Percentiles rank a stretch among this genome's conserved stretches.
These are phyloP conservation scores for Sebastolobus altivelis DNA, from an alignment of 2,797 vertebrate genomes.

Conservation along the genomic window DNA sequence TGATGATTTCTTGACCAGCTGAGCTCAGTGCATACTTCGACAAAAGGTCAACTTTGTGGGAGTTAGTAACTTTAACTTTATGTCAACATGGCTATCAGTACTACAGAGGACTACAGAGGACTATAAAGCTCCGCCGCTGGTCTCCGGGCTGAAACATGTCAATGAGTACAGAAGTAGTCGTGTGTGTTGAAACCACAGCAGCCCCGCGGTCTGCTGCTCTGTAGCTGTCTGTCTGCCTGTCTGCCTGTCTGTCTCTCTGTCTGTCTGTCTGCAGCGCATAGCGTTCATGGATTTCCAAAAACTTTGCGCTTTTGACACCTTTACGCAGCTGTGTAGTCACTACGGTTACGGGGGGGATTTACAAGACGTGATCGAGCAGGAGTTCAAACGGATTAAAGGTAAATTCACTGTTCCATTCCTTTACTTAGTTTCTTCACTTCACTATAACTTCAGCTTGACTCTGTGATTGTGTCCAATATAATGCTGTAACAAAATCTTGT, in stretches of 20 bases:
- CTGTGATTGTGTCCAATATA: no score
- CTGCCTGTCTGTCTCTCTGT: no score
- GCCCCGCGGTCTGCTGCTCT: not conserved
- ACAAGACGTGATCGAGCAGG: constrained; percentile 62
- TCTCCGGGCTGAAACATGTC: not conserved
- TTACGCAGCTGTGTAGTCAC: constrained; percentile 65
- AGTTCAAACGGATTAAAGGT: constrained; percentile 85
- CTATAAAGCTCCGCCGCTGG: not conserved
- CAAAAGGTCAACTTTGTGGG: not conserved
- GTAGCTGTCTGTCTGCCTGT: not conserved
- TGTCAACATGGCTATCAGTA: not conserved
- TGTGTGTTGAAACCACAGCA: not conserved
- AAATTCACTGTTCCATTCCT: constrained; percentile 5
- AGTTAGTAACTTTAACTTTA: not conserved
- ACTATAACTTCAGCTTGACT: no score
- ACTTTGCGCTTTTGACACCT: constrained; percentile 78
- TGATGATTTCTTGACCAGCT: no score
- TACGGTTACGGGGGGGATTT: constrained; percentile 77
- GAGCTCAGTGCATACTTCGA: not conserved
- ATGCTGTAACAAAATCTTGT: no score
- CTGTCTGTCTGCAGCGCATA: not conserved
- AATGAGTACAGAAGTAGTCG: no score
- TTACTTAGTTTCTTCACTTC: no score
- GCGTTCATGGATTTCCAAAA: constrained; percentile 78
- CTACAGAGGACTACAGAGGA: not conserved